phyloP scores from a whole-genome alignment of 2,888 invertebrate genomes.

The Tanypteryx hageni region DNA sequence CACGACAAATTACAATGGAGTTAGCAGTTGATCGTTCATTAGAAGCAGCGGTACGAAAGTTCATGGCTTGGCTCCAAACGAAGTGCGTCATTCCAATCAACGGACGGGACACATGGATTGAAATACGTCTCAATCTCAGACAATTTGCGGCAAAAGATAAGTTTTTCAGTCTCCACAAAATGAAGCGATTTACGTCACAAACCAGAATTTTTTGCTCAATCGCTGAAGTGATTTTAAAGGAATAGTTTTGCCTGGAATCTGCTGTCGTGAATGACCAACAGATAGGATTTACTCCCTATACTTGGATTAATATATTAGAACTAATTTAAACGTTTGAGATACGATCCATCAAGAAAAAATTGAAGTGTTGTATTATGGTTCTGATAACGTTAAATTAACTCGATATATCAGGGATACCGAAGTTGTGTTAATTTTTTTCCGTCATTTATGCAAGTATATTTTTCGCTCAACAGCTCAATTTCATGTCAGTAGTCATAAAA shows the following conservation, averaged over 20 bases:
- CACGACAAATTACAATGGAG: not conserved
- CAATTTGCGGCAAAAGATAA: not conserved
- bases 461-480: too few species aligned
- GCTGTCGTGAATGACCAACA: not conserved
- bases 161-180: not conserved
- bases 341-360: too few species aligned
- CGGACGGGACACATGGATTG: not conserved
- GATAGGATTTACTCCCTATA: not conserved
- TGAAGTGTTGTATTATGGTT: too few species aligned
- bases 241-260: not conserved
- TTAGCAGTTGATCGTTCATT: not conserved
- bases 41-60: not conserved
- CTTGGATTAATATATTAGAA: not conserved
- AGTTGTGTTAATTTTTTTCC: too few species aligned
- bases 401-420: too few species aligned
- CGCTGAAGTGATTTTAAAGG: not conserved
- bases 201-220: not conserved
- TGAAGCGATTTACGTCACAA: not conserved
- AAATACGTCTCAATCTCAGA: not conserved
- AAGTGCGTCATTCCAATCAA: conserved; percentile 17
- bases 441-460: too few species aligned
- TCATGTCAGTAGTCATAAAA: too few species aligned
- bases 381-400: too few species aligned
- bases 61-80: not conserved
- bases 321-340: too few species aligned